A percentile compares a stretch with the other conserved stretches of the same genome.
Evolutionary conservation across 2,797 vertebrate species (phyloP).

Genomic region (Anabacerthia variegaticeps): DNA sequence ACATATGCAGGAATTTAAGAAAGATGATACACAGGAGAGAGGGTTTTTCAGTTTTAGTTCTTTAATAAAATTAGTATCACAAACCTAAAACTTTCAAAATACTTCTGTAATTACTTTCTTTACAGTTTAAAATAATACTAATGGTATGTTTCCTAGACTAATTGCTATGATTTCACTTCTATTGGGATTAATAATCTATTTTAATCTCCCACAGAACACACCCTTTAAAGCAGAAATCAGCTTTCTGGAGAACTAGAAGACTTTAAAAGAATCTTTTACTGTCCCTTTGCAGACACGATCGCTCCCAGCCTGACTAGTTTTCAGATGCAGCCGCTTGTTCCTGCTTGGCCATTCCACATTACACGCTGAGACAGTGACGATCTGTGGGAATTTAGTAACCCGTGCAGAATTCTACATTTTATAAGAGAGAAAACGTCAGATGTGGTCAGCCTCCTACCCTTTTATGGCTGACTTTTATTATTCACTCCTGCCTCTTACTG

Average conservation of each 20-base stretch:
- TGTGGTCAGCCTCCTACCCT: conserved; percentile 49
- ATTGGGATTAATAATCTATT: background rate
- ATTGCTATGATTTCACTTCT: background rate
- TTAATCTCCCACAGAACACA: background rate
- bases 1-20: background rate
- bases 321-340: background rate
- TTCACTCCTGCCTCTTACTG: conserved; percentile 16
- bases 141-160: background rate
- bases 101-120: background rate
- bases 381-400: conserved; percentile 49
- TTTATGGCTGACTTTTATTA: conserved; percentile 58
- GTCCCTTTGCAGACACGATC: background rate
- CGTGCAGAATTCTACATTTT: conserved; percentile 29
- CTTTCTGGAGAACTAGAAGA: background rate
- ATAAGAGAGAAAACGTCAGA: conserved; percentile 39
- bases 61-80: background rate
- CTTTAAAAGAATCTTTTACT: conserved; percentile 7
- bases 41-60: background rate
- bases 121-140: background rate
- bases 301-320: background rate
- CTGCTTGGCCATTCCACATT: background rate
- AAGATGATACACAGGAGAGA: background rate
- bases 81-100: background rate
- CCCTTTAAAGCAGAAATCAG: background rate
- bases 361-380: conserved; percentile 37